A percentile compares a stretch with the other conserved stretches of the same genome.
phyloP scores from a whole-genome alignment of 2,113 vertebrate species.

The Sapayoa aenigma region DNA sequence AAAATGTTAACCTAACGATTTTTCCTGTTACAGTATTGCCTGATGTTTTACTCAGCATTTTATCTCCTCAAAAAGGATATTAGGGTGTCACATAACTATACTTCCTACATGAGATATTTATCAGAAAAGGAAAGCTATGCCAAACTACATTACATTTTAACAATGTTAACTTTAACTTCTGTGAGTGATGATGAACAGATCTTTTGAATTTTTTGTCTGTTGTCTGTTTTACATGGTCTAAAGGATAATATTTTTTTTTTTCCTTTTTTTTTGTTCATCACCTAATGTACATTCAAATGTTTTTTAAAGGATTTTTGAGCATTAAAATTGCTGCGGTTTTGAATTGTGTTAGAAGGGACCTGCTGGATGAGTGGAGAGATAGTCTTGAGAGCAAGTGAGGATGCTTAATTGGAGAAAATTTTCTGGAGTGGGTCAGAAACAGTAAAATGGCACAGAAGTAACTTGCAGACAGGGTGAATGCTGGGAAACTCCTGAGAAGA shows the following conservation, averaged over 20 bases:
- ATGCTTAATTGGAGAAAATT: neutral
- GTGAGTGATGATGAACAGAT: neutral
- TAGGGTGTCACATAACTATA: neutral
- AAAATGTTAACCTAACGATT: neutral
- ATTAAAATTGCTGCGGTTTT: neutral
- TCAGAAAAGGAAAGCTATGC: neutral
- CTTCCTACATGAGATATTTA: neutral
- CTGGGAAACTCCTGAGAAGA: neutral
- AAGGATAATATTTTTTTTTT: neutral
- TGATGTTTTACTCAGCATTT: neutral
- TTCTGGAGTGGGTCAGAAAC: neutral
- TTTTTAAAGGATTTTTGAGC: neutral
- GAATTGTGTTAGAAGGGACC: neutral
- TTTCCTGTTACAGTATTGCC: neutral
- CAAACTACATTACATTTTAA: neutral
- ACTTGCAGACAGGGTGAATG: neutral
- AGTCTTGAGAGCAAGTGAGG: neutral
- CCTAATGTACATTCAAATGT: neutral
- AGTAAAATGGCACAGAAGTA: neutral
- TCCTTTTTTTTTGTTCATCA: neutral
- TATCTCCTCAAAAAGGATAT: neutral
- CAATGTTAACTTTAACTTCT: neutral
- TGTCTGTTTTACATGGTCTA: neutral
- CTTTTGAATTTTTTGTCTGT: neutral
- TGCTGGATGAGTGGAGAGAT: neutral